Evolutionary conservation across 2,113 vertebrate genomes (phyloP), one percentile per base, ranked within the genome.

Genomic region (Aplodontia rufa): DNA sequence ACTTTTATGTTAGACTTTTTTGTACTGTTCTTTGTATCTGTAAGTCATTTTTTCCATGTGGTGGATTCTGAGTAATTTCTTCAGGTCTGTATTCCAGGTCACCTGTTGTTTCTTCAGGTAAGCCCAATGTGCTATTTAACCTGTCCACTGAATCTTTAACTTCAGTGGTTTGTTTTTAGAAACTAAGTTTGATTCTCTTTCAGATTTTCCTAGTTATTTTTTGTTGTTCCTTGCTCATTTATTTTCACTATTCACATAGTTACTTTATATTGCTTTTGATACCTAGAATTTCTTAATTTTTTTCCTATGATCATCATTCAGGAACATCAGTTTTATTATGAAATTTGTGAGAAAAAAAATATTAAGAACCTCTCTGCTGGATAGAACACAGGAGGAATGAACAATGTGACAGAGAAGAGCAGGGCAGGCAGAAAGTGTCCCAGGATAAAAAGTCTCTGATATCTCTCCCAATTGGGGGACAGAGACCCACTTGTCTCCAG

Each of bases 221-320:
- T 72, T 87, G 24, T 64, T 47, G 5, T 90, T 93, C 14, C 20
- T 87, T 87, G 51, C 45, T 87, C 32, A 62, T 60, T 66, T 93
- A 42, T 75, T 76, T 93, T 69, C 14, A 91, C 20, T 75, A 17
- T 64, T 79, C 64, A 53, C 13, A 19, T 95, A 68, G 82, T 75
- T 96, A 66, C 26, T 80, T 80, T 53, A 62, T 42, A 42, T 55
- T 93, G 22, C 16, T 93, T 94, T 87, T 76, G 35, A n/a, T 79
- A 60, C 68, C 91, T 87, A 17, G 13, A 82, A 5, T 71, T 62
- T 62, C 81, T 87, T 80, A 58, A 37, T 80, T 81, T 93, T 37
- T 82, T 90, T 30, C 26, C 20, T 6, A 6, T 55, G 53, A 55
- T 55, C 53, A 55, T 55, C 19, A 6, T 55, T 55, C 19, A 55